These are phyloP conservation scores for Tautogolabrus adspersus DNA, from an alignment of 2,113 vertebrate genomes.

Conservation along the genomic window DNA sequence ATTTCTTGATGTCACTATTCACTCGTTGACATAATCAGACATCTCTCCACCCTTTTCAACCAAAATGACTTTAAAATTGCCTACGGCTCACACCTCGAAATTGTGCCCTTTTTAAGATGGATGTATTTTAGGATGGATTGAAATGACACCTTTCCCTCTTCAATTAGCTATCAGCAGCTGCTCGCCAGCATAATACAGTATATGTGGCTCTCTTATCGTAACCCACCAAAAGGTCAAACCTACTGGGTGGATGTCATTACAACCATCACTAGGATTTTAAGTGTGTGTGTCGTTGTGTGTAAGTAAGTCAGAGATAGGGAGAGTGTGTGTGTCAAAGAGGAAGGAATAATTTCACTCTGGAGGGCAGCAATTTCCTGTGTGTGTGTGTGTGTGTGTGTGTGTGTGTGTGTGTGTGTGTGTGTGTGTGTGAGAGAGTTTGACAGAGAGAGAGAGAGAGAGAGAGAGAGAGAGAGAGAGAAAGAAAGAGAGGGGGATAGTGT, in stretches of 20 bases:
- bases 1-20: no score
- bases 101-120: no score
- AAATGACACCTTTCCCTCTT: slow-evolving; percentile 45
- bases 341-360: slow-evolving; percentile 36
- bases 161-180: slow-evolving; percentile 63
- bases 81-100: no score
- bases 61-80: no score
- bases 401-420: no score
- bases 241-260: slow-evolving; percentile 42
- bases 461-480: slow-evolving; percentile 10
- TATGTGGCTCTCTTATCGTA: slow-evolving; percentile 47
- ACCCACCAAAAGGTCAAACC: slow-evolving; percentile 65
- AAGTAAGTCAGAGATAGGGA: neutral
- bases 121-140: neutral
- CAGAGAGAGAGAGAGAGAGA: neutral
- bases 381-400: neutral
- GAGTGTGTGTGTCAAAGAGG: slow-evolving; percentile 27
- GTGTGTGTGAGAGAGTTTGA: no score
- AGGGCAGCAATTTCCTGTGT: slow-evolving; percentile 32
- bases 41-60: no score
- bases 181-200: slow-evolving; percentile 50
- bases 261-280: slow-evolving; percentile 44
- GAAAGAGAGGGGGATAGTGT: neutral
- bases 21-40: no score
- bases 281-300: slow-evolving; percentile 22